phyloP scores from a whole-genome alignment of 2,113 vertebrate species.

The Esox niger region DNA sequence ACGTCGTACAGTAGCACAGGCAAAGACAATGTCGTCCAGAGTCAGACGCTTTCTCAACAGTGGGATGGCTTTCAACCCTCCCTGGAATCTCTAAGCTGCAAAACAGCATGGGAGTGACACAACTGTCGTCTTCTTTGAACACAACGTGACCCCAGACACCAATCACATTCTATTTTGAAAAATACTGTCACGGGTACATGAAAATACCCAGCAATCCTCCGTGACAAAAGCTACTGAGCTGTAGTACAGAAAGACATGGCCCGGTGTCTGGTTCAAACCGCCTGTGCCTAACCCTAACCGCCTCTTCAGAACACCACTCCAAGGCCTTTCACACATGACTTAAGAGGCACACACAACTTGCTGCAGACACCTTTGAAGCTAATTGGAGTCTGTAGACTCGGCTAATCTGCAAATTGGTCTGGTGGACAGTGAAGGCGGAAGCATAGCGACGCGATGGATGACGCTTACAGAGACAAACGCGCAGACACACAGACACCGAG shows the following conservation, averaged over 20 bases:
- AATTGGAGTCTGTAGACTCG: neutral
- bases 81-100: constrained; percentile 32
- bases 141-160: constrained; percentile 38
- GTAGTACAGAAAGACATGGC: constrained; percentile 2
- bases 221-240: constrained; percentile 46
- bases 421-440: neutral
- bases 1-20: constrained; percentile 45
- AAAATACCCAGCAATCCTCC: constrained; percentile 29
- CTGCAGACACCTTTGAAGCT: too few relatives aligned
- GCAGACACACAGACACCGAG: neutral
- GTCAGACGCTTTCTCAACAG: constrained; percentile 59
- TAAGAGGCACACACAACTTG: too few relatives aligned
- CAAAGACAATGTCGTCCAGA: constrained; percentile 22
- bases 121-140: constrained; percentile 60
- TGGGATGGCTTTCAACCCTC: constrained; percentile 55
- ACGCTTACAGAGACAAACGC: neutral
- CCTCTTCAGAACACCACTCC: neutral
- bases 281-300: neutral
- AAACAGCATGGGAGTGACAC: constrained; percentile 57
- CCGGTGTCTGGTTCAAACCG: neutral
- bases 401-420: neutral
- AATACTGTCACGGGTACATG: constrained; percentile 43
- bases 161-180: too few relatives aligned
- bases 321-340: neutral
- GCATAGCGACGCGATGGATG: too few relatives aligned